Base-by-base conservation (phyloP, 2,888 invertebrate species). In the Aspidiotus rigidus region DNA sequence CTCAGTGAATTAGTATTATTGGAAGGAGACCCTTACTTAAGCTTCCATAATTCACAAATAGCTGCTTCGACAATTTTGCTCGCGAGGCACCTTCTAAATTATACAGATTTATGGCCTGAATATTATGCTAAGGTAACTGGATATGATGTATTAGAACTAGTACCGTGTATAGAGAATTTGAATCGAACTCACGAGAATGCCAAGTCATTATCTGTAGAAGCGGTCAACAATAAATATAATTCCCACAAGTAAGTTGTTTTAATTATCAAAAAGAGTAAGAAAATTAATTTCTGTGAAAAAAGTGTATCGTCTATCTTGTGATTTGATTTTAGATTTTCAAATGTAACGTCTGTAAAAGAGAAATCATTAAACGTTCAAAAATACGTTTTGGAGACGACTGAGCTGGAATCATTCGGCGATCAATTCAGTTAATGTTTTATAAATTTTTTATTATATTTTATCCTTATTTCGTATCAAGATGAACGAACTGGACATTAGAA, bases 161-260 rank as follows among this genome's bases (percentile, higher is more conserved):
- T 83, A 72, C 80, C 83, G 16, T 86, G 90, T 73, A 80, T 92
- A 69, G 79, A 83, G 41, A 82, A 86, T 75, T 81, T 94, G 71
- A 84, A 85, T 70, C 82, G 84, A 74, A 84, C 89, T 13, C 91
- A 90, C 77, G 77, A 80, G 62, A 84, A 84, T 75, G 88, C 90
- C 5, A 77, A 82, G 8, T 80, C 79, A 55, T 81, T 86, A 74
- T 83, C 85, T 54, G 92, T 93, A 77, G 89, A 89, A 77, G 92
- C 94, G 62, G 88, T 94, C 73, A 85, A 86, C 73, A 93, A 94
- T 76, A 96, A 95, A 80, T 96, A 93, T 81, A 90, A 86, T 72
- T 73, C 76, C 61, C 72, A 75, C 67, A 80, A 80, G 79, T 81
- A 76, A 75, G 75, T 74, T 15, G 28, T 13, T 3, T 61, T 0